Conservation (phyloP, 2,888 invertebrate genomes). For the Acleris emargana region DNA sequence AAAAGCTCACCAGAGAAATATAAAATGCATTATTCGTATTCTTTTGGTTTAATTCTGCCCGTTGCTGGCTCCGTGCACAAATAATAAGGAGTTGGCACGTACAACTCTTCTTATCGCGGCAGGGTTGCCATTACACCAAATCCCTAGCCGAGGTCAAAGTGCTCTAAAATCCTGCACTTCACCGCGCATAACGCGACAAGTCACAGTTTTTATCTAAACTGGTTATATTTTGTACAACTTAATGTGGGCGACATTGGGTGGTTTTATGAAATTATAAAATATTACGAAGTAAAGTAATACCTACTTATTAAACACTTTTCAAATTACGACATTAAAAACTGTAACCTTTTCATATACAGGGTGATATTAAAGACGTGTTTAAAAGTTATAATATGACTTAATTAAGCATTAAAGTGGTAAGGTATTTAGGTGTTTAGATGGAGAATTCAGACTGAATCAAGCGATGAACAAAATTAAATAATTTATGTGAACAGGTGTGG, state of each 20-base stretch:
- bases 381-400: no score
- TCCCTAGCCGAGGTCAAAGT: slow-evolving; percentile 36
- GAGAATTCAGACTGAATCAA: no score
- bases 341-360: no score
- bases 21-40: slow-evolving; percentile 54
- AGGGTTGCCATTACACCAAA: slow-evolving; percentile 37
- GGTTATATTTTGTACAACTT: slow-evolving; percentile 28
- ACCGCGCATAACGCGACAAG: slow-evolving; percentile 33
- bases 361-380: no score
- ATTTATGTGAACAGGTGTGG: no score
- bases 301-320: neutral
- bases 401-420: no score
- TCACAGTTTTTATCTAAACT: slow-evolving; percentile 33
- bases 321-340: neutral
- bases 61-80: slow-evolving; percentile 53
- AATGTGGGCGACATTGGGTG: neutral
- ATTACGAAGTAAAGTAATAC: neutral
- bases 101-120: slow-evolving; percentile 58
- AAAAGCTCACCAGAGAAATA: slow-evolving; percentile 56
- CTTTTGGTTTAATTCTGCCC: slow-evolving; percentile 53
- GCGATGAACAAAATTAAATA: no score
- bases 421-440: no score
- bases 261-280: slow-evolving; percentile 1
- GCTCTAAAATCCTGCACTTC: slow-evolving; percentile 34
- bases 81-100: slow-evolving; percentile 61